Base-by-base conservation (phyloP, 2,797 vertebrate genomes). In the Enteromius thamalakanensis region DNA sequence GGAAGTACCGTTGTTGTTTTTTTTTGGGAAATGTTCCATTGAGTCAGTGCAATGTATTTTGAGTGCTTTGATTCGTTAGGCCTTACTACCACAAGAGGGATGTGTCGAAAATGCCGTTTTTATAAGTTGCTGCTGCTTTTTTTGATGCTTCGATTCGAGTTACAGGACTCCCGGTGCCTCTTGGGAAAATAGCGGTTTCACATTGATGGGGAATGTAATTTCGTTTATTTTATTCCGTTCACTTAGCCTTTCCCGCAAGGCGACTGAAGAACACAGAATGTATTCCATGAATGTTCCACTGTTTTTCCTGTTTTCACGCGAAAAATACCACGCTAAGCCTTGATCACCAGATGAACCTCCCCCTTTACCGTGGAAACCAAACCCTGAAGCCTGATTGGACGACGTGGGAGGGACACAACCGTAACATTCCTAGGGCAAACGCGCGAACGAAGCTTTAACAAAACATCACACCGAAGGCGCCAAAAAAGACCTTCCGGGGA, bases 41-140 rank as follows among this genome's bases (percentile, higher is more conserved):
- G 77, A 88, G 85, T 86, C 85, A 60, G 90, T 93, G 83, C 92
- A 90, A 80, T 89, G 90, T 92, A 68, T 91, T 89, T 91, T 88
- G 89, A 90, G 89, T 92, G 88, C 89, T 88, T 91, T 94, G 85
- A 89, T 90, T 86, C 89, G 86, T 90, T 88, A 84, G 92, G 87
- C 91, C 91, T 92, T 88, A 67, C 11, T 86, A 89, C 90, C 88
- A 81, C 64, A 51, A 90, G 34, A 87, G 88, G 32, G 80, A 86
- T 68, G 9, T 81, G 87, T 21, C 37, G 3, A 55, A 29, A 79
- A 79, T 3, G 89, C 79, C 67, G 1, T 49, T 87, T 70, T 26
- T 91, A 65, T 1, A 58, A 86, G 86, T 88, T 90, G 88, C 83
- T 88, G 83, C 86, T 88, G 79, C 69, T 85, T 87, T 79, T 80